Percentiles rank a stretch among this genome's conserved stretches.
Conservation (phyloP, 2,113 vertebrate species). For the Melanostigma gelatinosum region DNA sequence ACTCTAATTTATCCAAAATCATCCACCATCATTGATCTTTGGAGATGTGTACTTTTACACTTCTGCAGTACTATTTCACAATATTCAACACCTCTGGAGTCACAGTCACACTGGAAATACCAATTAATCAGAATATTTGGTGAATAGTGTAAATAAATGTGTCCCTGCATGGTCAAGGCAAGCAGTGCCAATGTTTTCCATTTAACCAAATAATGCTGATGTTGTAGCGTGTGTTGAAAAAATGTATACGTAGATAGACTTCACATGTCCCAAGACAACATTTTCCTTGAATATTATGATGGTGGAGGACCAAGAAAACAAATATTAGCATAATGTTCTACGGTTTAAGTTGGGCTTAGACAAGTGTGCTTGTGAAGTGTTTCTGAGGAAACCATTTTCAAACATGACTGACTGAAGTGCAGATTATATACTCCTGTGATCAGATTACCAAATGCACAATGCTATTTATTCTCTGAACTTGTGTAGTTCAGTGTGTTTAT, state of each 20-base stretch:
- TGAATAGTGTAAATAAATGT: neutral
- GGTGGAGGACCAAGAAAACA: constrained; percentile 4
- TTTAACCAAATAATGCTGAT: too few relatives aligned
- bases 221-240: neutral
- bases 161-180: neutral
- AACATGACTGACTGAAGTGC: neutral
- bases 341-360: neutral
- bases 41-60: neutral
- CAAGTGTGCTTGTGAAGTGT: neutral
- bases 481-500: neutral
- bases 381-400: neutral
- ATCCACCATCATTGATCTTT: constrained; percentile 6
- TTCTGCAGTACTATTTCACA: neutral
- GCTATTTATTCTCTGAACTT: constrained; percentile 1
- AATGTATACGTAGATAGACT: neutral
- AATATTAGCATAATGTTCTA: neutral
- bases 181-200: neutral
- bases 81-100: neutral
- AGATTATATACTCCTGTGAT: constrained; percentile 2
- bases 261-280: constrained; percentile 14
- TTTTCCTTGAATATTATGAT: constrained; percentile 36
- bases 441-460: neutral
- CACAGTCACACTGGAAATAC: neutral
- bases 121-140: neutral
- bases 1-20: neutral